phyloP scores from a whole-genome alignment of 2,113 vertebrate genomes.

The Thinocorus orbignyianus region DNA sequence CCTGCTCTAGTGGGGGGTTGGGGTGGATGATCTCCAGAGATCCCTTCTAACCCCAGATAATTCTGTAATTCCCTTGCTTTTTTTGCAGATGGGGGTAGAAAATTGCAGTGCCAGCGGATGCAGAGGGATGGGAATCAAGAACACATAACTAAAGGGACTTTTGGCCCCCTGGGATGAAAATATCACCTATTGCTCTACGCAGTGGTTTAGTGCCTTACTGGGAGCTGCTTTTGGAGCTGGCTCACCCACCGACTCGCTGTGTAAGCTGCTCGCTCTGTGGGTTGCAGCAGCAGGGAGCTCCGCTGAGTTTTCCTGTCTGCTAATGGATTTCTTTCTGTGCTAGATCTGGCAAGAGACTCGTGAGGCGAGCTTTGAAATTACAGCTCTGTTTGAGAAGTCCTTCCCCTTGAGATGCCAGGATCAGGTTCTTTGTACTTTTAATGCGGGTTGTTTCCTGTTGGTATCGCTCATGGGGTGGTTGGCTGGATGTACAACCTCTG shows the following conservation, averaged over 20 bases:
- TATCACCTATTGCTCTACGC: accelerated
- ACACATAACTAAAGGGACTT: not conserved
- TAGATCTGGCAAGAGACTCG: constrained; percentile 3
- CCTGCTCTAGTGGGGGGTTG: too few species aligned
- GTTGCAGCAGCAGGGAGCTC: not conserved
- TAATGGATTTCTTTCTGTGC: constrained; percentile 19
- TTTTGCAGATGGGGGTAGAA: not conserved
- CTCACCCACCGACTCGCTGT: not conserved
- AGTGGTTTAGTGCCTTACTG: not conserved
- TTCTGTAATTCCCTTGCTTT: not conserved
- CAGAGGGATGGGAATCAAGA: not conserved
- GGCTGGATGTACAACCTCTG: not conserved
- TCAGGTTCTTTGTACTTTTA: constrained; percentile 31
- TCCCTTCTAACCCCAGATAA: too few species aligned
- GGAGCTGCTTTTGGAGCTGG: not conserved
- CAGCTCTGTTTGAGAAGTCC: not conserved
- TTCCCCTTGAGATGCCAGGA: not conserved
- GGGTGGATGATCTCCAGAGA: too few species aligned
- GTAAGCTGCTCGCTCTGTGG: not conserved
- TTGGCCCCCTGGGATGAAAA: not conserved
- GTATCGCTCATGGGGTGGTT: not conserved
- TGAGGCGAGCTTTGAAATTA: constrained; percentile 31
- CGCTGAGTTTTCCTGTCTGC: not conserved
- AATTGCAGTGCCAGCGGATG: not conserved
- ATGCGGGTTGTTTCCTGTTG: not conserved